These are phyloP conservation scores for Alosa sapidissima DNA, from an alignment of 2,797 vertebrate species.

Conservation along the genomic window DNA sequence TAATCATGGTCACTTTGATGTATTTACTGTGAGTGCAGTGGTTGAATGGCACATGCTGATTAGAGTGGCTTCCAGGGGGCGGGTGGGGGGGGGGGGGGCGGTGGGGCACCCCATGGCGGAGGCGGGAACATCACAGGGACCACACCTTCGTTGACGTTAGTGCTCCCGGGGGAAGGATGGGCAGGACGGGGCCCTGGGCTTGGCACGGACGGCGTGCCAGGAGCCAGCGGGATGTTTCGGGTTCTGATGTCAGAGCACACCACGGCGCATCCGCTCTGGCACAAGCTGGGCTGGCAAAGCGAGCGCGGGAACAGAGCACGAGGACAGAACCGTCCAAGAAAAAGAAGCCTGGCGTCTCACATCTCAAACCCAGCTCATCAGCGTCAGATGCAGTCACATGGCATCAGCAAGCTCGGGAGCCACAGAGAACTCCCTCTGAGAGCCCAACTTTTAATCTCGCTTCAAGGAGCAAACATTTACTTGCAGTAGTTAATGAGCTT, in stretches of 20 bases:
- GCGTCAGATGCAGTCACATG: background rate
- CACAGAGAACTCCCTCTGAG: background rate
- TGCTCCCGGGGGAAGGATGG: conserved; percentile 2
- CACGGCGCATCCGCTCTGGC: conserved; percentile 34
- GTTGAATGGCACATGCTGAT: background rate
- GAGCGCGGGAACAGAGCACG: background rate
- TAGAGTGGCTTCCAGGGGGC: background rate
- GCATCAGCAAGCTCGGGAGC: background rate
- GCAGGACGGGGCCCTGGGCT: conserved; percentile 34
- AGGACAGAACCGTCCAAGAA: background rate
- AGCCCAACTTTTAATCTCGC: background rate
- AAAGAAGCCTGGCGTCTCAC: background rate
- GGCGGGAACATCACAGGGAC: conserved; percentile 28
- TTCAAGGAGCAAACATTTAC: conserved; percentile 21
- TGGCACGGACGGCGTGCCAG: conserved; percentile 46
- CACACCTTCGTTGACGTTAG: conserved; percentile 47
- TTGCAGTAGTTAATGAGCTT: conserved; percentile 37
- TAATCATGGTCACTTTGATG: background rate
- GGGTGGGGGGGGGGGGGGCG: background rate
- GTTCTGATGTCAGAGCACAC: conserved; percentile 38
- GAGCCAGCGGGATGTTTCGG: conserved; percentile 27
- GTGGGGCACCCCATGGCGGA: background rate
- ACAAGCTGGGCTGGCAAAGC: conserved; percentile 36
- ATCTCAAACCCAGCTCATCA: background rate
- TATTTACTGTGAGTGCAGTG: background rate